These are phyloP conservation scores for Lontra canadensis DNA, from an alignment of 2,113 vertebrate genomes.

Conservation along the genomic window DNA sequence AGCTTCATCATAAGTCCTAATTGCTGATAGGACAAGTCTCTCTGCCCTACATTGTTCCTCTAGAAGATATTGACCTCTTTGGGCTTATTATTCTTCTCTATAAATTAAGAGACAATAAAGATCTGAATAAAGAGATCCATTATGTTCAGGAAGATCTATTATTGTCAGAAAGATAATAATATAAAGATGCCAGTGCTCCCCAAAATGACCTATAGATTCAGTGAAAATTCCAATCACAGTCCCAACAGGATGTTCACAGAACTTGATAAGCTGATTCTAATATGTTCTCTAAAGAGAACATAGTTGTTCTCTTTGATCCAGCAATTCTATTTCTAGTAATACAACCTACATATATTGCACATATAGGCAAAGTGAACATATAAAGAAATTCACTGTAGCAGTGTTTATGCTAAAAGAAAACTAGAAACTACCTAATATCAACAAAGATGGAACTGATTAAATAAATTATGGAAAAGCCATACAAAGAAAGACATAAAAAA, in stretches of 20 bases:
- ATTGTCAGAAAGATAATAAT: neutral
- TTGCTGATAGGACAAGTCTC: neutral
- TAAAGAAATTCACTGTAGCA: neutral
- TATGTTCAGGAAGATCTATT: neutral
- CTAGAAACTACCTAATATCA: neutral
- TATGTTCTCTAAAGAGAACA: too few relatives aligned
- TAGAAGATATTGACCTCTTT: neutral
- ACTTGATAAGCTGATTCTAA: neutral
- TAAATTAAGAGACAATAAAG: neutral
- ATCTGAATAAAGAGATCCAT: neutral
- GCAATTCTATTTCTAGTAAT: neutral
- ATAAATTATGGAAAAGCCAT: neutral
- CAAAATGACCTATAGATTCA: neutral
- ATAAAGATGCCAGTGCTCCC: neutral
- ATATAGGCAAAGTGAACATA: neutral
- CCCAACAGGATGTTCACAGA: neutral
- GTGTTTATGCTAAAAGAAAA: neutral
- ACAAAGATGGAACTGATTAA: neutral
- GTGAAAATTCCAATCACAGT: neutral
- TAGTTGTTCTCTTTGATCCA: neutral
- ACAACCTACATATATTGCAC: neutral
- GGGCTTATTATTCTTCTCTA: neutral
- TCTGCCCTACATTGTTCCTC: neutral
- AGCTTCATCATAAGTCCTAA: neutral
- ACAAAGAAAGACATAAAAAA: constrained; percentile 4